phyloP scores from a whole-genome alignment of 2,797 vertebrate genomes.

The Malacoraja senta region DNA sequence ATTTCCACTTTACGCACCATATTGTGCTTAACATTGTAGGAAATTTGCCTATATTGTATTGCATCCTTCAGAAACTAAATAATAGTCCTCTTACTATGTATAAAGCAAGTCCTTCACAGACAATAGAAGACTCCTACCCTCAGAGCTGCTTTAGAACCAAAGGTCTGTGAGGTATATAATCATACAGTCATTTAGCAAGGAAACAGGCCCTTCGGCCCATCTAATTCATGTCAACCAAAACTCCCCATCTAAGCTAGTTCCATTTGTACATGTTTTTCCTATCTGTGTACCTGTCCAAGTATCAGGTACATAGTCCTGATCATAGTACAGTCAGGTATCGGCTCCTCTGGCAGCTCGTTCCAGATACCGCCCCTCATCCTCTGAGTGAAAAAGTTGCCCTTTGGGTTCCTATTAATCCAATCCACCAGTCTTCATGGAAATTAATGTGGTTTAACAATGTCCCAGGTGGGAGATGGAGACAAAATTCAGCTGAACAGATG shows the following conservation, averaged over 20 bases:
- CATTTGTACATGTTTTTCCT: too few species aligned
- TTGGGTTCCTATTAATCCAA: neutral
- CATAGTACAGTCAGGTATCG: too few species aligned
- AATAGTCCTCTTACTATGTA: neutral
- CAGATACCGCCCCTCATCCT: too few species aligned
- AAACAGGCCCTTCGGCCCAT: too few species aligned
- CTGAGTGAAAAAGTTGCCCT: too few species aligned
- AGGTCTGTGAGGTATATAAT: neutral
- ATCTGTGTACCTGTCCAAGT: too few species aligned
- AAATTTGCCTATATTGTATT: neutral
- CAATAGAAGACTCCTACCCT: neutral
- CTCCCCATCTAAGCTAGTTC: too few species aligned
- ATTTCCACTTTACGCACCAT: neutral
- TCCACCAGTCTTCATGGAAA: neutral
- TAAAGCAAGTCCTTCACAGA: neutral
- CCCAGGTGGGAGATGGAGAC: neutral
- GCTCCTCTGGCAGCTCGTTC: too few species aligned
- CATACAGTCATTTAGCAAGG: too few species aligned
- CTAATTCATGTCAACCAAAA: too few species aligned
- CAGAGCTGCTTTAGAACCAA: neutral
- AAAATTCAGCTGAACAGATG: neutral
- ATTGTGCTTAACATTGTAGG: neutral
- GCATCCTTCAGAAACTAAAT: neutral
- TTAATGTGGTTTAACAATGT: neutral
- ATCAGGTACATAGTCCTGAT: too few species aligned